A percentile compares a stretch with the other conserved stretches of the same genome.
These are phyloP conservation scores for Cerceris ruficornis DNA, from an alignment of 2,888 invertebrate genomes.

Conservation along the genomic window DNA sequence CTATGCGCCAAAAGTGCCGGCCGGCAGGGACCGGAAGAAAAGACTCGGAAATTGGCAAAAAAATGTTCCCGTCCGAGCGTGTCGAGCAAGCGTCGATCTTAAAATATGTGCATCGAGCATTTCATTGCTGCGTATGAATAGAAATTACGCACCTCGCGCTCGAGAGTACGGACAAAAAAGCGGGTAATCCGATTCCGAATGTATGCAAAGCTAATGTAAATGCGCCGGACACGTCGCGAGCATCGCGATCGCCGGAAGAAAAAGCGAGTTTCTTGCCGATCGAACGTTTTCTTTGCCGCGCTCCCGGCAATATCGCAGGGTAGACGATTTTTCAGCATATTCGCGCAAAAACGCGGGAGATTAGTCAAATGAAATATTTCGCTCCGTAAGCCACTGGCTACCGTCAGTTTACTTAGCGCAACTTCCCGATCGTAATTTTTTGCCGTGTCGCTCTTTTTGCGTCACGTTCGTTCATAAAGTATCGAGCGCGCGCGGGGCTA, in stretches of 20 bases:
- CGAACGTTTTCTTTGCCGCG: not conserved
- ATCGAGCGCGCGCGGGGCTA: not conserved
- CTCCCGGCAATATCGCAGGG: not conserved
- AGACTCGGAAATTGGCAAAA: no score
- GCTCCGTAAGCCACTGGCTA: not conserved
- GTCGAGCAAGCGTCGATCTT: no score
- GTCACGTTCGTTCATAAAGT: not conserved
- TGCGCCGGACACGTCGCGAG: not conserved
- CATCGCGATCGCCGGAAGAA: not conserved
- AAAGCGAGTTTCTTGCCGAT: slow-evolving; percentile 1
- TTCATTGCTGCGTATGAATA: slow-evolving; percentile 15
- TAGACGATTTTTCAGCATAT: no score
- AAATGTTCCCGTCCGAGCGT: no score
- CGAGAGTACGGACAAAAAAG: not conserved
- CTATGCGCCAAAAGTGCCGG: no score
- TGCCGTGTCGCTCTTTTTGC: not conserved
- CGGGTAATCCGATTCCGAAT: not conserved
- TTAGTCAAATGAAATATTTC: not conserved
- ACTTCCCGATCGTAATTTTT: not conserved
- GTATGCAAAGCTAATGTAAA: slow-evolving; percentile 11
- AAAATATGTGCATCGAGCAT: slow-evolving; percentile 1
- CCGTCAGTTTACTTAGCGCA: not conserved
- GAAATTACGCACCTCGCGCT: not conserved
- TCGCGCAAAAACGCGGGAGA: not conserved
- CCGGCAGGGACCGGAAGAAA: no score